phyloP scores from a whole-genome alignment of 2,797 vertebrate species.

The Lycodopsis pacificus region DNA sequence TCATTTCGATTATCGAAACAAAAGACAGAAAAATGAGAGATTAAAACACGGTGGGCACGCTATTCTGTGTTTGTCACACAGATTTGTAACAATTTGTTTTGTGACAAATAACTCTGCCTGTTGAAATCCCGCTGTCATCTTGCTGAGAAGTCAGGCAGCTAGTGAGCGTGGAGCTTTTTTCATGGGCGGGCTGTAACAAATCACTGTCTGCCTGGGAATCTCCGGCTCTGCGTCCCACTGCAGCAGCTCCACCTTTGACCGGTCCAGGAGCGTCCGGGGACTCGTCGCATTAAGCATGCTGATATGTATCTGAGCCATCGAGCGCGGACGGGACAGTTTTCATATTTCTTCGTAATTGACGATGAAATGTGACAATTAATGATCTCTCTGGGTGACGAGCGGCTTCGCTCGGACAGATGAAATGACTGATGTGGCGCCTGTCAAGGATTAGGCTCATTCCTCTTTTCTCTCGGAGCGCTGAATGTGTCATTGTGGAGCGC shows the following conservation, averaged over 20 bases:
- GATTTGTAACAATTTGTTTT: conserved; percentile 88
- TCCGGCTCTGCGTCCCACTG: conserved; percentile 45
- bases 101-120: conserved; percentile 83
- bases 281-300: conserved; percentile 57
- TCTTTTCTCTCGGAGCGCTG: conserved; percentile 14
- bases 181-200: conserved; percentile 71
- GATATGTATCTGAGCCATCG: conserved; percentile 54
- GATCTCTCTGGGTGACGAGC: conserved; percentile 57
- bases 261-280: conserved; percentile 59
- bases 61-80: conserved; percentile 83
- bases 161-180: conserved; percentile 65
- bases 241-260: conserved; percentile 74
- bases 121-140: conserved; percentile 80
- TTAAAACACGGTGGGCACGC: conserved; percentile 80
- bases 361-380: conserved; percentile 68
- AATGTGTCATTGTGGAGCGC: conserved; percentile 55
- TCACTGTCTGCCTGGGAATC: conserved; percentile 69
- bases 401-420: conserved; percentile 49
- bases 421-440: conserved; percentile 67
- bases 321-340: conserved; percentile 56
- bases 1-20: conserved; percentile 86
- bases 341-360: conserved; percentile 72
- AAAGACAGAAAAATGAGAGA: conserved; percentile 83
- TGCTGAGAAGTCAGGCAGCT: conserved; percentile 70
- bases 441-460: conserved; percentile 38